Conservation (phyloP, 2,888 invertebrate species). For the Amphipyra tragopoginis region DNA sequence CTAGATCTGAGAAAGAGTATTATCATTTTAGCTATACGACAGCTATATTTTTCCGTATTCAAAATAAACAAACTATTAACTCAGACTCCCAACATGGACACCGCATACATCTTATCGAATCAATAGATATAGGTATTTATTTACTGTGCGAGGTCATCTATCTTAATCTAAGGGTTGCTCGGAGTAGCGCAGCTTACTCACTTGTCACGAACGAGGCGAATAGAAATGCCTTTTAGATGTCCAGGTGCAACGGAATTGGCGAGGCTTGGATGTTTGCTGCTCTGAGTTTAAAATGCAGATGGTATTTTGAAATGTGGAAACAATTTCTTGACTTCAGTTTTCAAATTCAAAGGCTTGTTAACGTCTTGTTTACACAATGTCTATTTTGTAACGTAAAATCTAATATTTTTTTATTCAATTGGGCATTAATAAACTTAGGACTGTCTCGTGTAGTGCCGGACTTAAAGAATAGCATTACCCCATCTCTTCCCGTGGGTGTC, state of each 20-base stretch:
- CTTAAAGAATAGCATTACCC: too few species aligned
- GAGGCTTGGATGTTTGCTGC: slow-evolving; percentile 14
- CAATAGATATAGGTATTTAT: slow-evolving; percentile 75
- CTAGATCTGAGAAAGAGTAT: too few species aligned
- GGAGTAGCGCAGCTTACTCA: slow-evolving; percentile 57
- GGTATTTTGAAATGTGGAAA: slow-evolving; percentile 3
- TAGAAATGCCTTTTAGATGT: slow-evolving; percentile 52
- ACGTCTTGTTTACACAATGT: too few species aligned
- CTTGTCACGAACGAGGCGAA: slow-evolving; percentile 48
- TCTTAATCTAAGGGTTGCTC: slow-evolving; percentile 73
- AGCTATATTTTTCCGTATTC: slow-evolving; percentile 7
- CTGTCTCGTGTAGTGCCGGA: too few species aligned
- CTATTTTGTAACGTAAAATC: too few species aligned
- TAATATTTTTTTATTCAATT: too few species aligned
- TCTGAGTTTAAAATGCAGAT: slow-evolving; percentile 18
- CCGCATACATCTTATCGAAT: slow-evolving; percentile 65
- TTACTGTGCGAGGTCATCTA: slow-evolving; percentile 72
- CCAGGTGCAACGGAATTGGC: slow-evolving; percentile 18
- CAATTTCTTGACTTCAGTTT: too few species aligned
- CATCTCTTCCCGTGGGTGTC: too few species aligned
- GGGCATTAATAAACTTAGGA: too few species aligned
- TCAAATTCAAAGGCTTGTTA: too few species aligned
- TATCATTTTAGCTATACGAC: too few species aligned
- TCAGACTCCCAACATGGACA: slow-evolving; percentile 42
- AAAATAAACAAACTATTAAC: slow-evolving; percentile 35